These are phyloP conservation scores for Petrosia ficiformis DNA, from an alignment of 37 sponge, comb jelly and placozoan species.

Conservation along the genomic window DNA sequence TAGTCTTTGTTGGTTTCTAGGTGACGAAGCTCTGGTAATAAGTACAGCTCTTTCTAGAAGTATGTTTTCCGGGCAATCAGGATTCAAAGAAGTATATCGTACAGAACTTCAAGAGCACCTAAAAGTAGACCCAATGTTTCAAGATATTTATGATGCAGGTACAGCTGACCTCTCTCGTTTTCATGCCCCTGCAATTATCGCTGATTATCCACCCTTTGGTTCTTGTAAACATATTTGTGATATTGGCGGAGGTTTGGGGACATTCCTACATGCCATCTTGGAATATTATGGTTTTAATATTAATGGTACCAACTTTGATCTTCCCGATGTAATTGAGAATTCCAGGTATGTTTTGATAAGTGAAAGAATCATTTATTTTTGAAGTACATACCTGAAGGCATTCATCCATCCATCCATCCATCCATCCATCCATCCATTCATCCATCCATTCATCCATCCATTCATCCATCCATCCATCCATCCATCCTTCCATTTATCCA, in stretches of 20 bases:
- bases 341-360: slow-evolving; percentile 33
- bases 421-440: too few species aligned
- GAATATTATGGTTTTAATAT: slow-evolving; percentile 57
- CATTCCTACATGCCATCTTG: slow-evolving; percentile 54
- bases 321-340: slow-evolving; percentile 56
- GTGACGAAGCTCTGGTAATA: slow-evolving; percentile 70
- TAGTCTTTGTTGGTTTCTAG: too few species aligned
- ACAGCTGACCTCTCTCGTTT: slow-evolving; percentile 44
- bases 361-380: neutral
- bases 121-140: slow-evolving; percentile 38
- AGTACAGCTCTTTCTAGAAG: slow-evolving; percentile 66
- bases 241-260: slow-evolving; percentile 79
- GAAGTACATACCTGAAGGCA: neutral
- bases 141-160: slow-evolving; percentile 46
- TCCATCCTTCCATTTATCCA: too few species aligned
- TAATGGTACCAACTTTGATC: slow-evolving; percentile 77
- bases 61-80: slow-evolving; percentile 63
- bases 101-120: slow-evolving; percentile 56
- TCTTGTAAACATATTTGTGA: slow-evolving; percentile 83
- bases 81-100: slow-evolving; percentile 71
- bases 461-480: too few species aligned
- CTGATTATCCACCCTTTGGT: slow-evolving; percentile 72
- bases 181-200: slow-evolving; percentile 68
- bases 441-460: too few species aligned
- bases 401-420: too few species aligned